Evolutionary conservation across 1,140 invertebrate species (phyloP).

Genomic region (Drepana arcuata): DNA sequence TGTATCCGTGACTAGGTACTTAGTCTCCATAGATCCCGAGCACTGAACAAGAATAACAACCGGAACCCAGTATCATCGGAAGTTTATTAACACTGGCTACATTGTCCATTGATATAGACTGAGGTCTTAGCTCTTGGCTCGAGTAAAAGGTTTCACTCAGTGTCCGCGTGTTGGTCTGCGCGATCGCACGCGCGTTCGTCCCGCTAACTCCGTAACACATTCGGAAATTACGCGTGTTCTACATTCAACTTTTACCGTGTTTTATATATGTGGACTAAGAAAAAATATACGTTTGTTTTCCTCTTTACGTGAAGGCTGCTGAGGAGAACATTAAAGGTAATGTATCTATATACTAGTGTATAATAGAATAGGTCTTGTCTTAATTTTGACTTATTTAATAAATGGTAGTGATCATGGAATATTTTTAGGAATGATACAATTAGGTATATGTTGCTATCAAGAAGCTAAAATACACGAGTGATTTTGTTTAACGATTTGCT

Average conservation of each 20-base stretch:
- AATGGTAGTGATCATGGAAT: too few species aligned
- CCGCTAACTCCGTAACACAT: too few species aligned
- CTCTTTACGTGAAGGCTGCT: too few species aligned
- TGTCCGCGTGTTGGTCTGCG: conserved; percentile 39
- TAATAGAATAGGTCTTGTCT: too few species aligned
- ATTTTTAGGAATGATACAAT: too few species aligned
- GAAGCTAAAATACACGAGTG: too few species aligned
- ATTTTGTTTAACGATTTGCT: too few species aligned
- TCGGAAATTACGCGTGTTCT: conserved; percentile 13
- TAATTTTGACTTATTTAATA: too few species aligned
- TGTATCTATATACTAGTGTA: too few species aligned
- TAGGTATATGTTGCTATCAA: too few species aligned
- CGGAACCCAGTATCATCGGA: conserved; percentile 54
- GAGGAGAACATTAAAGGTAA: conserved; percentile 11
- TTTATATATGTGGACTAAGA: conserved; percentile 5
- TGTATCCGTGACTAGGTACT: too few species aligned
- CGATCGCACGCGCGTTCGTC: conserved; percentile 27
- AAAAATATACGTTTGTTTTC: conserved; percentile 1
- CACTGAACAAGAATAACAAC: conserved; percentile 27
- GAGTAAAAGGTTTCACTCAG: conserved; percentile 50
- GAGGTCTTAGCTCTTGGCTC: conserved; percentile 29
- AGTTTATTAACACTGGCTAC: conserved; percentile 28
- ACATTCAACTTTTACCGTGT: conserved; percentile 23
- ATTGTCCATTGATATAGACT: conserved; percentile 32
- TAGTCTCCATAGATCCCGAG: conserved; percentile 8